Base-by-base conservation (phyloP, 1,140 invertebrate genomes). In the Pseudomyrmex flavicornis region DNA sequence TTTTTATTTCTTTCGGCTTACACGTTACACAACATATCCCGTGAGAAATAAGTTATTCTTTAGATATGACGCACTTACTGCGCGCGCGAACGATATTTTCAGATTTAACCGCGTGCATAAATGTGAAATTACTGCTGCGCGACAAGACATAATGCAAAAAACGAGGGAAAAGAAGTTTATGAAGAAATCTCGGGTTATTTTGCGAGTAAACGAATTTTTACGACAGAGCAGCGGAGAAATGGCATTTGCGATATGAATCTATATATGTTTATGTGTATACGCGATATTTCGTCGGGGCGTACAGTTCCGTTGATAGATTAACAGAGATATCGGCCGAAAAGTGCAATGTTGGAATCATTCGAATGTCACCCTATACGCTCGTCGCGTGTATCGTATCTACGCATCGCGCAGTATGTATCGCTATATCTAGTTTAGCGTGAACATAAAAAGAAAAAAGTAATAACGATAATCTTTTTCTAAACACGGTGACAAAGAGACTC, bases 251-350 rank as follows among this genome's bases (percentile, higher is more conserved):
- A 66, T 46, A 46, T 56, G 35, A 0, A 35, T 35, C 35, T 2
- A 35, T 35, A 35, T 7, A 35, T 35, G 35, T 35, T 35, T 35
- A 35, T 35, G 5, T 35, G 7, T 35, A 3, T 35, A 26, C 46
- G 7, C 61, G 35, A 35, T 58, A 15, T 76, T 66, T 76, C 15
- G 61, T 20, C 26, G 50, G 35, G 35, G 12, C 26, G 12, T 56
- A 69, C n/a, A 17, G 26, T 79, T 79, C 17, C 62, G 52, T 8
- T n/a, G 62, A 77, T 68, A 68, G 52, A 70, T 80, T 80, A 80
- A 80, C 20, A 9, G 46, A 72, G 63, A 69, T 22, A 69, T 56
- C 50, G 50, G 5, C 46, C 15, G 7, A 20, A 74, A 5, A 62
- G 44, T 1, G 59, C 46, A n/a, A 20, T 10, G n/a, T n/a, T 22